A percentile compares a stretch with the other conserved stretches of the same genome.
Evolutionary conservation across 2,888 invertebrate species (phyloP).

Genomic region (Hydriomena furcata): DNA sequence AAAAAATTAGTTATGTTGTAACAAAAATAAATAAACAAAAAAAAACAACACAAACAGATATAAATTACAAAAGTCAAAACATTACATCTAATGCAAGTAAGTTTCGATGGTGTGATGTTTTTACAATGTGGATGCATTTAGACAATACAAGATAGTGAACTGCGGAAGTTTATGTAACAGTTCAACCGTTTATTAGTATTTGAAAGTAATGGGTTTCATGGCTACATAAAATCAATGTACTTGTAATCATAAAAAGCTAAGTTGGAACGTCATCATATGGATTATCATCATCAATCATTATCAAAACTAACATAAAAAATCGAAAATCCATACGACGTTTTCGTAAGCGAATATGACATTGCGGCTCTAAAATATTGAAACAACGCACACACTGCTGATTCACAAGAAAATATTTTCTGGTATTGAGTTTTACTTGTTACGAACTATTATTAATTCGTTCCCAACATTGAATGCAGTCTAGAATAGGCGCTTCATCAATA

Average conservation of each 20-base stretch:
- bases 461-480: too few species aligned
- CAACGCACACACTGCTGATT: background rate
- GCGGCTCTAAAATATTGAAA: constrained; percentile 47
- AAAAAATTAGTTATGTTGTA: constrained; percentile 12
- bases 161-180: constrained; percentile 29
- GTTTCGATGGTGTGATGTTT: constrained; percentile 81
- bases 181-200: constrained; percentile 35
- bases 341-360: constrained; percentile 41
- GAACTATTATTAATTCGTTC: too few species aligned
- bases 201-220: constrained; percentile 34
- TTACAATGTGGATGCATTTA: constrained; percentile 57
- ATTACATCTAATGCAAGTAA: constrained; percentile 66
- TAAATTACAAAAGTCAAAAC: constrained; percentile 35
- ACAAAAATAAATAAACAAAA: constrained; percentile 8
- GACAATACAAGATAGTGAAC: constrained; percentile 32
- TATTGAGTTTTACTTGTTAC: too few species aligned
- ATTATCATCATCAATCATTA: constrained; percentile 29
- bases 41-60: constrained; percentile 30
- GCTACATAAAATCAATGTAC: constrained; percentile 41
- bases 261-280: constrained; percentile 43
- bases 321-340: constrained; percentile 45
- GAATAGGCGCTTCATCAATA: constrained; percentile 10
- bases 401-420: background rate
- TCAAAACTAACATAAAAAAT: constrained; percentile 20
- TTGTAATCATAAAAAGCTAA: constrained; percentile 48